Base-by-base conservation (phyloP, 2,888 invertebrate genomes). In the Tubiluchus corallicola region DNA sequence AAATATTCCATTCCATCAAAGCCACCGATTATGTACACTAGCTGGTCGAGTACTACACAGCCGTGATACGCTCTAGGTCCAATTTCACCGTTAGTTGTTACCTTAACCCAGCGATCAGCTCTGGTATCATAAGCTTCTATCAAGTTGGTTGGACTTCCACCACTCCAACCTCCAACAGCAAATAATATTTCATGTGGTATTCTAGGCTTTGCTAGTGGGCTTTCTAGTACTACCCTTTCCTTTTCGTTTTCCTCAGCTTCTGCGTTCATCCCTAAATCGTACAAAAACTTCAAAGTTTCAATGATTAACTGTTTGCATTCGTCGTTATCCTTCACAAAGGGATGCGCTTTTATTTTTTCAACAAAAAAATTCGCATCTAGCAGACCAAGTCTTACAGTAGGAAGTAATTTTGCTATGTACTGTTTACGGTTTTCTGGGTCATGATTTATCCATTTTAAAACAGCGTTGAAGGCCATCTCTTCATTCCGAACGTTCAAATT, bases 31-130 rank as follows among this genome's bases (percentile, higher is more conserved):
- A 85, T 77, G 64, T 80, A 88, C 50, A 92, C 82, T 56, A 79
- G 76, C 53, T 73, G 74, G 0, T 79, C 82, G 1, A 90, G 72
- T 0, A 87, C 82, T 0, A 82, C 84, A 0, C 84, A 82, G n/a
- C 88, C 88, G 58, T 90, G 90, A 62, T 90, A 90, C 1, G 87
- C 88, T 43, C 88, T 71, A 0, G 87, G 82, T 18, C 84, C 85
- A 9, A 74, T 73, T 2, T 80, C 76, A 63, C 84, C 84, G 39
- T 79, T 78, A 15, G 19, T n/a, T 18, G 52, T 47, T 54, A 74
- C 75, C 69, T 75, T 75, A 42, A 84, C 79, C 85, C 87, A 87
- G 40, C 84, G 74, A 65, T 87, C 85, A 1, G 85, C 84, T 54
- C 83, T 70, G 0, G 82, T 82, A 54, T 87, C 85, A 59, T 85